Base-by-base conservation (phyloP, 2,113 vertebrate species). In the Sigmodon hispidus region DNA sequence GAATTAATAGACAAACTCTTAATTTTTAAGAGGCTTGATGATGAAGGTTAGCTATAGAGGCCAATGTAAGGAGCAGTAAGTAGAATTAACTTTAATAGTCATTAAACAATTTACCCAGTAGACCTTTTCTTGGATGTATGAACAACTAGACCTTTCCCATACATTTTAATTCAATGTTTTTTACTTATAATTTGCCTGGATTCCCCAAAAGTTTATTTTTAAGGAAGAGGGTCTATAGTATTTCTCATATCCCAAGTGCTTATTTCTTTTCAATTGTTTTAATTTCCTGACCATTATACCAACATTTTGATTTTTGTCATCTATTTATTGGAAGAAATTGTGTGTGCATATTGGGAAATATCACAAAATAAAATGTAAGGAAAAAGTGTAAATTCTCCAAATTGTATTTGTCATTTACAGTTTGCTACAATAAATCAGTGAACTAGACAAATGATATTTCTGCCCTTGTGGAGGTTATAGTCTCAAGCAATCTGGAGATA, bases 401-500 rank as follows among this genome's bases (percentile, higher is more conserved):
- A 81, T 91, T 87, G 69, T 75, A 72, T 24, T 61, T 19, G 45
- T 2, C 84, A 48, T 69, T 93, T 72, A 87, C 6, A 89, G 26
- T 92, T 24, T 94, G 13, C 55, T 72, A 2, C 10, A 85, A 45
- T 43, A 94, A 91, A 84, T 75, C n/a, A 91, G 21, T 70, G 72
- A 94, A 45, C 9, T 80, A 92, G 81, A 48, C 17, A 67, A 65
- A 50, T 50, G 70, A 67, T 31, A 29, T 72, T 84, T 94, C 19
- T 88, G 59, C 11, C 79, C 45, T 91, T 65, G 7, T 85, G 26
- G 9, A 89, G 61, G 40, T 95, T 89, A 63, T 13, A 69, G 57
- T 92, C 40, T 96, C 65, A 61, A 36, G n/a, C 6, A 88, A 80
- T 87, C 63, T 90, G 34, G 92, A 8, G 13, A 10, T 94, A n/a